phyloP scores from a whole-genome alignment of 2,888 invertebrate species.

The Eilema depressum region DNA sequence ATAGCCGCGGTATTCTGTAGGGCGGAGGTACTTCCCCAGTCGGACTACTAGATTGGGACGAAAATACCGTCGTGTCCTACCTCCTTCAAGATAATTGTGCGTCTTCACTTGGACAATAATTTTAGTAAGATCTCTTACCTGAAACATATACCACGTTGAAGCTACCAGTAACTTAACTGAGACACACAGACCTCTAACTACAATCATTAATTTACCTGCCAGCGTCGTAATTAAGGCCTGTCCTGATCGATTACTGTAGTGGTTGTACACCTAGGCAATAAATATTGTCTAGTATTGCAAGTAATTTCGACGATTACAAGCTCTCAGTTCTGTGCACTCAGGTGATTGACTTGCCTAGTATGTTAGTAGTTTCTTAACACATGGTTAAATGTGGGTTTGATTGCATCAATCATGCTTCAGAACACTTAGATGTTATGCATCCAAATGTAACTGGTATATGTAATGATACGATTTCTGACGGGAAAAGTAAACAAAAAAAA shows the following conservation, averaged over 20 bases:
- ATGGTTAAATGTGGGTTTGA: not conserved
- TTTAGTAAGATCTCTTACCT: not conserved
- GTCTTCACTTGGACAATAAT: not conserved
- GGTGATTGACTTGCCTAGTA: not conserved
- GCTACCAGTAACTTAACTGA: not conserved
- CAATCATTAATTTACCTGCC: conserved; percentile 11
- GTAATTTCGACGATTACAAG: not conserved
- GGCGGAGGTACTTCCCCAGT: too few relatives aligned
- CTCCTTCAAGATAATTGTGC: too few relatives aligned
- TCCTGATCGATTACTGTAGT: conserved; percentile 5
- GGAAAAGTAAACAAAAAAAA: too few relatives aligned
- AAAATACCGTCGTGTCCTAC: too few relatives aligned
- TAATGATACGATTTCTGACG: not conserved
- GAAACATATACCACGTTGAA: not conserved
- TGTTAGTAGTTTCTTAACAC: too few relatives aligned
- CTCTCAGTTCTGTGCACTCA: not conserved
- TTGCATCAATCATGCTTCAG: not conserved
- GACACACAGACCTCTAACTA: not conserved
- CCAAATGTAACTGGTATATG: not conserved
- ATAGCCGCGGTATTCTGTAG: too few relatives aligned
- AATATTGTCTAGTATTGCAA: not conserved
- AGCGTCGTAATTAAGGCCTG: conserved; percentile 4
- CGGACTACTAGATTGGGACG: too few relatives aligned
- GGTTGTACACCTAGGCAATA: not conserved
- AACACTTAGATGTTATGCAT: not conserved